Evolutionary conservation across 2,113 vertebrate species (phyloP), one percentile per base, ranked within the genome.

Genomic region (Scopus umbretta): DNA sequence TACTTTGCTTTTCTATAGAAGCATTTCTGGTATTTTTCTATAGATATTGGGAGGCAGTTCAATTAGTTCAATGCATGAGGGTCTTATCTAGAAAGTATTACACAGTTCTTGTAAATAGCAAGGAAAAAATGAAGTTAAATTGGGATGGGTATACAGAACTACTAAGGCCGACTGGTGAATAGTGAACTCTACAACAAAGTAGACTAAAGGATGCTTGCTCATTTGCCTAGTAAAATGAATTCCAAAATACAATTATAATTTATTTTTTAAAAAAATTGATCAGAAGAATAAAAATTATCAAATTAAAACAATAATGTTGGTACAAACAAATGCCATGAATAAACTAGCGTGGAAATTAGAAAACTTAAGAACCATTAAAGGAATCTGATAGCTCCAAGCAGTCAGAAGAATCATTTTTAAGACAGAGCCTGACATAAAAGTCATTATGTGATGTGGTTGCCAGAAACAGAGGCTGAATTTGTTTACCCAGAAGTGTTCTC

Each of bases 341-440:
- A 91, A 95, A 89, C 50, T 72, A 52, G 23, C 47, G 74, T 20
- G n/a, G 73, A 91, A 96, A 96, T 94, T 47, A 75, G 84, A 85
- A 94, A 92, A 94, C 80, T 91, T 92, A 81, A 89, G 86, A 95
- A 95, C 61, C 23, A 36, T 89, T 96, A 87, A 72, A 96, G 89
- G 70, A 84, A 91, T 94, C 32, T 86, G 65, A 82, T 65, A 67
- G 73, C 93, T 92, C 78, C 56, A 89, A 92, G 91, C 73, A 94
- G 52, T 89, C 86, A 16, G 52, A 89, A 95, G 87, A 56, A 92
- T 87, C 0, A 94, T 94, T 95, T 97, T 95, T 84, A 95, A 97
- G 63, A 80, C 72, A 74, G 27, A 94, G 53, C 22, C 75, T 94
- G 92, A 96, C 83, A 91, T 66, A 92, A 90, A 90, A 88, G 40